Percentiles rank a stretch among this genome's conserved stretches.
These are phyloP conservation scores for Misgurnus anguillicaudatus DNA, from an alignment of 2,113 vertebrate genomes.

Conservation along the genomic window DNA sequence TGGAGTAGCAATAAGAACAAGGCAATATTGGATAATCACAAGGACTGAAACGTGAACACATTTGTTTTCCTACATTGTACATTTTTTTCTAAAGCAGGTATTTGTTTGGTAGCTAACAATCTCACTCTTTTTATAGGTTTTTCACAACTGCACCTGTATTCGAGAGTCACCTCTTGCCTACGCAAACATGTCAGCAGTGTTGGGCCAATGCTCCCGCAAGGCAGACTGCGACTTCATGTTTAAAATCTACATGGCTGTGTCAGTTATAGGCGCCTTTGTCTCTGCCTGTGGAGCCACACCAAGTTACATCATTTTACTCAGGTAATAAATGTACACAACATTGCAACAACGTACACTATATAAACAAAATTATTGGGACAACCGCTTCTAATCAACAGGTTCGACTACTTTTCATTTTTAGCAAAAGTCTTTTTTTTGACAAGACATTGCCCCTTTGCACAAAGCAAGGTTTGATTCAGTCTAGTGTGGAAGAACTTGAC, in stretches of 20 bases:
- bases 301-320: slow-evolving; percentile 78
- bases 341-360: not conserved
- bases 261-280: slow-evolving; percentile 71
- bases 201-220: slow-evolving; percentile 83
- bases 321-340: slow-evolving; percentile 64
- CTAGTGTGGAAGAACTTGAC: no score
- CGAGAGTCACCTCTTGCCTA: slow-evolving; percentile 46
- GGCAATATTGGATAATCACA: no score
- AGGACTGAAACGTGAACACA: no score
- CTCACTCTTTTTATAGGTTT: slow-evolving; percentile 70
- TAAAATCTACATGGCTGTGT: slow-evolving; percentile 75
- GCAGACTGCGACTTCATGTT: slow-evolving; percentile 74
- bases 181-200: slow-evolving; percentile 72
- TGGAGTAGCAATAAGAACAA: no score
- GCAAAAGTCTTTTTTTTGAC: not conserved
- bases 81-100: not conserved
- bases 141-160: slow-evolving; percentile 87
- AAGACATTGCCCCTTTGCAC: no score
- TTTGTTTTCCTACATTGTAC: not conserved
- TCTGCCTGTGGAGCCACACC: slow-evolving; percentile 73
- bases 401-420: no score
- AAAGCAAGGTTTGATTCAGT: no score
- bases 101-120: not conserved
- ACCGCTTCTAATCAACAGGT: no score
- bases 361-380: no score